Evolutionary conservation across 2,113 vertebrate species (phyloP).

Genomic region (Sphaerodactylus townsendi): DNA sequence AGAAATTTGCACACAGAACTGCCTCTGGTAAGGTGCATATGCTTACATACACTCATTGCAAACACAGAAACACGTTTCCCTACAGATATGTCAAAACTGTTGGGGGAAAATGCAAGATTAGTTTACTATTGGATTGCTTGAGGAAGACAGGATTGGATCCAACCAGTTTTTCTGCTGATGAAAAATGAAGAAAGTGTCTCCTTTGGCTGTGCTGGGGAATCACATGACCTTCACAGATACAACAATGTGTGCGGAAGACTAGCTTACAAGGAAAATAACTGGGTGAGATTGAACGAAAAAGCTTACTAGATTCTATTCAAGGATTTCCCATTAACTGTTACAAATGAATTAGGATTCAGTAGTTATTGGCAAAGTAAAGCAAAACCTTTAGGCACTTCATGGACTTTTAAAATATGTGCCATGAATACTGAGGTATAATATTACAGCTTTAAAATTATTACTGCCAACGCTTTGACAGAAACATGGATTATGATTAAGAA

Average conservation of each 20-base stretch:
- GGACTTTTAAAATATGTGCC: constrained; percentile 74
- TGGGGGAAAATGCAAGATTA: constrained; percentile 36
- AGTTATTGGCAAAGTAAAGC: constrained; percentile 56
- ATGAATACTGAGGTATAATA: constrained; percentile 62
- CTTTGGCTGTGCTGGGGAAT: too few relatives aligned
- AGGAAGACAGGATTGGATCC: constrained; percentile 66
- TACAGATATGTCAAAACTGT: neutral
- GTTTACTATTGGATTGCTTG: constrained; percentile 47
- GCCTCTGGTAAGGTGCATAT: constrained; percentile 11
- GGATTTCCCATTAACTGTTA: constrained; percentile 62
- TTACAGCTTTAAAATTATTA: constrained; percentile 54
- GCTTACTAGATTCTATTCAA: too few relatives aligned
- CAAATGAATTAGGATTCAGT: constrained; percentile 62
- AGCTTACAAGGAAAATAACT: neutral
- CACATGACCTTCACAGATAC: too few relatives aligned
- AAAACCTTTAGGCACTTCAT: constrained; percentile 76
- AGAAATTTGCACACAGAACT: constrained; percentile 22
- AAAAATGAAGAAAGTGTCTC: too few relatives aligned
- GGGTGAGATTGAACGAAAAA: too few relatives aligned
- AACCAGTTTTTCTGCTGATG: too few relatives aligned
- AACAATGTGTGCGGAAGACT: too few relatives aligned
- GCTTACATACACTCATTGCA: constrained; percentile 33
- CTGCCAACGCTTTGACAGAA: constrained; percentile 59
- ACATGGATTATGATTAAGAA: constrained; percentile 63
- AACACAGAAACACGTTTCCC: constrained; percentile 1